Evolutionary conservation across 2,113 vertebrate species (phyloP).

Genomic region (Xenopus tropicalis): UCB_Xtro_10.0 CM004444.2:30401501-30402000

Average conservation of each 20-base stretch:
- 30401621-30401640: slow-evolving; percentile 83
- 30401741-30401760: background rate
- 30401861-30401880: no score
- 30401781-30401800: no score
- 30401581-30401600: slow-evolving; percentile 68
- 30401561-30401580: slow-evolving; percentile 81
- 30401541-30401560: slow-evolving; percentile 77
- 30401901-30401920: no score
- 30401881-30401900: no score
- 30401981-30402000: no score
- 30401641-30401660: slow-evolving; percentile 76
- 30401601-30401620: slow-evolving; percentile 55
- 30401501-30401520: slow-evolving; percentile 82
- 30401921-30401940: no score
- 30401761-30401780: no score
- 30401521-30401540: slow-evolving; percentile 82
- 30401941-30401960: no score
- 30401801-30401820: no score
- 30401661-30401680: slow-evolving; percentile 73
- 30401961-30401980: no score
- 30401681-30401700: slow-evolving; percentile 72
- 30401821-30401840: no score
- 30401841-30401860: no score
- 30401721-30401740: slow-evolving; percentile 79
- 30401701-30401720: slow-evolving; percentile 83